Base-by-base conservation (phyloP, 2,113 vertebrate genomes). In the Actenoides lindsayi region DNA sequence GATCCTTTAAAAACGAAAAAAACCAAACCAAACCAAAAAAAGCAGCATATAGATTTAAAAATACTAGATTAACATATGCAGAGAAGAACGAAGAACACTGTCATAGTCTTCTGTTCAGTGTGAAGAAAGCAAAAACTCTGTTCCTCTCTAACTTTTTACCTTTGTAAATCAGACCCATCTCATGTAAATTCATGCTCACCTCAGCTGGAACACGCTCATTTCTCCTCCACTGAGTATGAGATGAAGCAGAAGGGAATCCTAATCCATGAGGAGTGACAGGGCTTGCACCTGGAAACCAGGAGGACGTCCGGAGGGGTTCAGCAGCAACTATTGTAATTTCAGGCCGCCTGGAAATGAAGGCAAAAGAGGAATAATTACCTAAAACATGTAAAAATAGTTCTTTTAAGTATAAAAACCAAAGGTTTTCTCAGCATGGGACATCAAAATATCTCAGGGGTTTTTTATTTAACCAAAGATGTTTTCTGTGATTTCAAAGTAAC, bases 271-370 rank as follows among this genome's bases (percentile, higher is more conserved):
- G 63, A 97, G 96, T 68, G 70, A 97, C 85, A 84, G 96, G 94
- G 77, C 93, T 93, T 33, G 89, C 80, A 93, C 98, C 98, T 41
- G 98, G 96, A 96, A 99, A 99, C 99, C 99, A 99, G 42, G 97
- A 97, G n/a, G 98, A 97, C 16, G 97, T 96, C 50, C 97, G 97
- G 86, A 99, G 96, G 1, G 99, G 99, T 92, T 99, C 99, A 56
- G 98, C 98, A 56, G 99, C 98, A 96, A 99, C 97, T 68, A 99
- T 99, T 70, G 99, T 99, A 97, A 99, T 99, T 98, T 99, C 98
- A 30, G 99, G 99, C 63, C 98, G 98, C 89, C 99, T 99, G 33
- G 19, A 90, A 76, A 85, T n/a, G 11, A 81, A 94, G 60, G 21
- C 41, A 82, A 74, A 74, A 64, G 13, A 13, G 19, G 6, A 88